Base-by-base conservation (phyloP, 2,888 invertebrate genomes). In the Neocrepidodera transversa region DNA sequence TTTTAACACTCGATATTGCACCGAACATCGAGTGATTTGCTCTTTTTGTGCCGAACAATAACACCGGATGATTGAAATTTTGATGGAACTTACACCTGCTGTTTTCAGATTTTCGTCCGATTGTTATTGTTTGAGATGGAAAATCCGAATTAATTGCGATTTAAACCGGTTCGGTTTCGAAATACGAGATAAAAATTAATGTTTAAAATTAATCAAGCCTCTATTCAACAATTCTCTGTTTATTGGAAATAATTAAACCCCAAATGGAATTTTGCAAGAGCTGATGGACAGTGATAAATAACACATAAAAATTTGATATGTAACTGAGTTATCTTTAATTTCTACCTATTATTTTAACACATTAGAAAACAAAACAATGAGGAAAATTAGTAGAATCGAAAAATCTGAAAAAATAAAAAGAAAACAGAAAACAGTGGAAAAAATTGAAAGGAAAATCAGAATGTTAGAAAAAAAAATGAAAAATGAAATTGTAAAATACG, bases 71-170 rank as follows among this genome's bases (percentile, higher is more conserved):
- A 67, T 68, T 69, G 67, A 60, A 68, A 68, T 57, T 60, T 63
- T 51, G 54, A 60, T 56, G 59, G 57, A 66, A 62, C 59, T 61
- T 55, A 68, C 68, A 70, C 66, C 68, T 67, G 69, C 62, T 65
- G 57, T 69, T 66, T 68, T 65, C 69, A 67, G 70, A 71, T 69
- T 70, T 71, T 66, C 62, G 62, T 51, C 26, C 28, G 51, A 51
- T 51, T 54, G 45, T 54, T 54, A 45, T 54, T 10, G 23, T 40
- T 30, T 28, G 28, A 26, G 40, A 42, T n/a, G 42, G 17, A 51
- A 42, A 51, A 51, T 40, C 51, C 40, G 40, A 28, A 28, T 40
- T 51, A 40, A 51, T 51, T 51, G 30, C 40, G 30, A 17, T 40
- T 51, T 40, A 38, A 51, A 28, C 51, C 17, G 26, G 3, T 4